Evolutionary conservation across 1,140 invertebrate species (phyloP).

Genomic region (Adoxophyes honmai): DNA sequence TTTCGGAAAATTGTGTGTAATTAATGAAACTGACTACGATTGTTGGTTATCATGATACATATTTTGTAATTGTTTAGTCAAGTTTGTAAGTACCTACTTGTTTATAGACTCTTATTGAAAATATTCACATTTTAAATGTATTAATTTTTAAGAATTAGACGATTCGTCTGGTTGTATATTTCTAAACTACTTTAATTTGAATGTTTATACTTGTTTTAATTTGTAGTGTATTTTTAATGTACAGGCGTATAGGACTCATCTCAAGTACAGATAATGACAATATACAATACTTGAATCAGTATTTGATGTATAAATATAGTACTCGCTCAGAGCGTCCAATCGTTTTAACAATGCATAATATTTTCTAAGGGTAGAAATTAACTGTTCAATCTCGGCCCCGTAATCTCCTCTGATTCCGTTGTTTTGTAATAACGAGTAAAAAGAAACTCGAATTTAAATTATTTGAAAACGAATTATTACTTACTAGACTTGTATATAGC

Average conservation of each 20-base stretch:
- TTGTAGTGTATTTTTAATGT: background rate
- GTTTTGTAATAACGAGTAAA: background rate
- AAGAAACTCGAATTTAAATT: slow-evolving; percentile 4
- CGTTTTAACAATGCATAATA: slow-evolving; percentile 1
- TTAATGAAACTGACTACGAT: too few species aligned
- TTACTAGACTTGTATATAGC: slow-evolving; percentile 1
- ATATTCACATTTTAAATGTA: too few species aligned
- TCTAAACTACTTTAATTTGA: too few species aligned
- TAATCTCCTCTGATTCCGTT: background rate
- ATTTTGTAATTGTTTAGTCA: too few species aligned
- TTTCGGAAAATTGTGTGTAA: too few species aligned
- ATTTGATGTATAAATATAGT: slow-evolving; percentile 8
- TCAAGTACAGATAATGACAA: slow-evolving; percentile 13
- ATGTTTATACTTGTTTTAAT: too few species aligned
- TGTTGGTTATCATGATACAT: too few species aligned
- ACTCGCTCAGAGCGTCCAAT: slow-evolving; percentile 13
- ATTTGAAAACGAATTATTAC: background rate
- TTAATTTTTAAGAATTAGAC: too few species aligned
- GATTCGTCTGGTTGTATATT: too few species aligned
- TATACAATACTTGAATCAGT: slow-evolving; percentile 8
- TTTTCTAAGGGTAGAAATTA: background rate
- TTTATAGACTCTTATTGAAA: too few species aligned
- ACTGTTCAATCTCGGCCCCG: background rate
- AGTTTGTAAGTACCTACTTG: too few species aligned
- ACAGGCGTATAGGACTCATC: slow-evolving; percentile 1